Percentiles rank a stretch among this genome's conserved stretches.
Evolutionary conservation across 2,888 invertebrate genomes (phyloP).

Genomic region (Noctuana brunneofusca): DNA sequence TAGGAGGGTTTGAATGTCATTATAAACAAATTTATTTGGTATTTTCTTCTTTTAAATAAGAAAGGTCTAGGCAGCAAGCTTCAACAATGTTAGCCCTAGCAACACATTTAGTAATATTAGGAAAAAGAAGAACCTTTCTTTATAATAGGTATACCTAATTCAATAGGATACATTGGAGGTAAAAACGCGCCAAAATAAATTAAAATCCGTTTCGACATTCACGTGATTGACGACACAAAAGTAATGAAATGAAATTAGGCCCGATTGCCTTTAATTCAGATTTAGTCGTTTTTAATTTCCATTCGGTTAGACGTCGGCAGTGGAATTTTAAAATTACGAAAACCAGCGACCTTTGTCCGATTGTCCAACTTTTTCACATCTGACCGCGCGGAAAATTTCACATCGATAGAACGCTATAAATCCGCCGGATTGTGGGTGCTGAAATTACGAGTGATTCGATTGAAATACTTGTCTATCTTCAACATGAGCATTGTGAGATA

Average conservation of each 20-base stretch:
- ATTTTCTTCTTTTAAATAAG: no score
- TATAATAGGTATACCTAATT: no score
- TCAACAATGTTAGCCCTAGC: no score
- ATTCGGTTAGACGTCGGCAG: conserved; percentile 30
- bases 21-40: no score
- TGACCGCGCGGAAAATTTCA: conserved; percentile 55
- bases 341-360: conserved; percentile 46
- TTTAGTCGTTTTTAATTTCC: conserved; percentile 34
- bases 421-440: conserved; percentile 34
- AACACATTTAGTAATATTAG: no score
- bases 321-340: conserved; percentile 53
- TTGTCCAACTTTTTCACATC: conserved; percentile 52
- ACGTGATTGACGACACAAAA: conserved; percentile 26
- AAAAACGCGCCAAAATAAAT: conserved; percentile 22
- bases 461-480: conserved; percentile 34
- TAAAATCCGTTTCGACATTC: conserved; percentile 4
- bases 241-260: conserved; percentile 29
- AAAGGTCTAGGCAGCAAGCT: no score
- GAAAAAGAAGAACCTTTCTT: no score
- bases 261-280: conserved; percentile 25
- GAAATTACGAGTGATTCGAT: conserved; percentile 42
- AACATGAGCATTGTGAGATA: neutral
- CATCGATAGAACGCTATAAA: conserved; percentile 49
- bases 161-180: neutral
- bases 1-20: no score